Conservation (phyloP, 2,113 vertebrate species). For the Bos javanicus region DNA sequence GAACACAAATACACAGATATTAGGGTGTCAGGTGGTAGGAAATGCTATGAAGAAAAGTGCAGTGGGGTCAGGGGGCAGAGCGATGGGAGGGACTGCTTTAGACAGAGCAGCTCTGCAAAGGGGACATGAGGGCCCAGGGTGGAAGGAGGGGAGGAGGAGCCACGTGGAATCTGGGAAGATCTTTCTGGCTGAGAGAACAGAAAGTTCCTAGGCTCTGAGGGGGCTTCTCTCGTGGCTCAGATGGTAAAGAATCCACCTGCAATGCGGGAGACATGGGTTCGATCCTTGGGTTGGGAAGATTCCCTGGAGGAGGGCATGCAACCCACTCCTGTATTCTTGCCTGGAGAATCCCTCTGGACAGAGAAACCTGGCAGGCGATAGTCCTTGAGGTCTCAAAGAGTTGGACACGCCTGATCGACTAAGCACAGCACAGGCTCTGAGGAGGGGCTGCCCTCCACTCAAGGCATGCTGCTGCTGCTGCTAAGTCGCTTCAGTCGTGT, state of each 20-base stretch:
- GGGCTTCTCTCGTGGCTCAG: background rate
- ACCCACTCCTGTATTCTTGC: background rate
- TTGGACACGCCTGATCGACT: fast-evolving
- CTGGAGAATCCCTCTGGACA: background rate
- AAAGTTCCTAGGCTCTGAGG: background rate
- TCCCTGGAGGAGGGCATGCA: background rate
- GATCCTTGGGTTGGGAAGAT: background rate
- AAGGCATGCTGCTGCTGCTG: no score
- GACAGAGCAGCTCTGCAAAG: background rate
- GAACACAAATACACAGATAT: background rate
- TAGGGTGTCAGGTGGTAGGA: background rate
- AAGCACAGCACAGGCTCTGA: background rate
- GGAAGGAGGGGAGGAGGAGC: background rate
- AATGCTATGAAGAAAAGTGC: background rate
- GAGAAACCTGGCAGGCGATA: background rate
- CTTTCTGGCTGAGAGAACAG: background rate
- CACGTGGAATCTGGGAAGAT: background rate
- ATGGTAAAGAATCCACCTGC: fast-evolving
- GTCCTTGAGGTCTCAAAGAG: background rate
- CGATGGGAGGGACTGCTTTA: fast-evolving
- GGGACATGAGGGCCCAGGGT: fast-evolving
- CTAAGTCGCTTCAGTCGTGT: no score
- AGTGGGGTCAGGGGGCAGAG: background rate
- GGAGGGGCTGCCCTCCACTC: background rate
- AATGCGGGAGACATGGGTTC: background rate